Evolutionary conservation across 2,797 vertebrate genomes (phyloP).

Genomic region (Nothura maculosa): DNA sequence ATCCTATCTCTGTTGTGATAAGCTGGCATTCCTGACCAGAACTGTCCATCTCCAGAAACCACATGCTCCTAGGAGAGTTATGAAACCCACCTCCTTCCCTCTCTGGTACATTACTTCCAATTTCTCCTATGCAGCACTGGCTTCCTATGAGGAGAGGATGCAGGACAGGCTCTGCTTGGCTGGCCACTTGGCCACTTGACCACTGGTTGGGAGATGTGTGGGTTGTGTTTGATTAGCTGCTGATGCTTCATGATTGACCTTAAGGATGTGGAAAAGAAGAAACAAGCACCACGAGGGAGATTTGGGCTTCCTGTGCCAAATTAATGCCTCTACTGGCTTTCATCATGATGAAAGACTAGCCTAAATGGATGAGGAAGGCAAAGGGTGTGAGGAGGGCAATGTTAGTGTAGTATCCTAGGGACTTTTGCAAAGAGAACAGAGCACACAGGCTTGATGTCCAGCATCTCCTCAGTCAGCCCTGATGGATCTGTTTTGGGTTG

Average conservation of each 20-base stretch:
- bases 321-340: not conserved
- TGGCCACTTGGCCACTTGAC: not conserved
- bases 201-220: not conserved
- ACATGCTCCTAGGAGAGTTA: not conserved
- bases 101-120: not conserved
- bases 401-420: not conserved
- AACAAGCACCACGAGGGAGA: not conserved
- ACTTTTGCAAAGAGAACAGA: not conserved
- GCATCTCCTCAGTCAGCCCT: not conserved
- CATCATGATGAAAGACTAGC: not conserved
- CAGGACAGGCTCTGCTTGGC: not conserved
- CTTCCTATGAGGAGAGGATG: not conserved
- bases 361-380: not conserved
- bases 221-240: not conserved
- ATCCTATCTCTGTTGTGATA: accelerated
- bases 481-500: not conserved
- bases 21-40: not conserved
- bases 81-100: not conserved
- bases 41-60: not conserved
- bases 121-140: not conserved
- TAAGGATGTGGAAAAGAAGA: not conserved
- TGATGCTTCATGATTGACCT: not conserved
- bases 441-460: not conserved
- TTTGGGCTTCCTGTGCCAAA: not conserved
- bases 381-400: not conserved